A percentile compares a stretch with the other conserved stretches of the same genome.
Evolutionary conservation across 2,797 vertebrate genomes (phyloP).

Genomic region (Vespertilio murinus): DNA sequence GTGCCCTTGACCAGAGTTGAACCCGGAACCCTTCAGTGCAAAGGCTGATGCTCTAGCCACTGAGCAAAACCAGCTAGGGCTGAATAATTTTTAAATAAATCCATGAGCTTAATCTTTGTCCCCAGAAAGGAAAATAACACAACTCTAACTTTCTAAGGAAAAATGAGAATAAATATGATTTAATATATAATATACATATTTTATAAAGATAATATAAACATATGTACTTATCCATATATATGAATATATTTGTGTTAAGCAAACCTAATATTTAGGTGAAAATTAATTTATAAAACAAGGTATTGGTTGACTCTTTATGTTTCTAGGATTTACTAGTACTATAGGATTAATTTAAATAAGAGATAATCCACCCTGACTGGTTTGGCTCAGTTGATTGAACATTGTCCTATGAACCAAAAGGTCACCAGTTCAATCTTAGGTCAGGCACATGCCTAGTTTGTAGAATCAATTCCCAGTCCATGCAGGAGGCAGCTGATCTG

Average conservation of each 20-base stretch:
- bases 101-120: not conserved
- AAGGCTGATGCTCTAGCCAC: no score
- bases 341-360: not conserved
- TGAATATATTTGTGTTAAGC: conserved; percentile 15
- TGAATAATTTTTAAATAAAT: conserved; percentile 3
- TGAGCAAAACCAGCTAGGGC: no score
- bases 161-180: not conserved
- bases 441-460: not conserved
- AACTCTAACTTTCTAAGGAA: not conserved
- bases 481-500: not conserved
- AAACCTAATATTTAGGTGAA: not conserved
- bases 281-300: conserved; percentile 19
- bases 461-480: not conserved
- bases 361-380: not conserved
- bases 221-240: not conserved
- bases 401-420: not conserved
- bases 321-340: not conserved
- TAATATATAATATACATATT: not conserved
- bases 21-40: no score
- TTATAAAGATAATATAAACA: not conserved
- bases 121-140: not conserved
- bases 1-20: no score
- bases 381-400: not conserved
- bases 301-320: not conserved
- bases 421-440: not conserved